phyloP scores from a whole-genome alignment of 2,113 vertebrate genomes.

The rabbit (Oryctolagus cuniculus) region DNA sequence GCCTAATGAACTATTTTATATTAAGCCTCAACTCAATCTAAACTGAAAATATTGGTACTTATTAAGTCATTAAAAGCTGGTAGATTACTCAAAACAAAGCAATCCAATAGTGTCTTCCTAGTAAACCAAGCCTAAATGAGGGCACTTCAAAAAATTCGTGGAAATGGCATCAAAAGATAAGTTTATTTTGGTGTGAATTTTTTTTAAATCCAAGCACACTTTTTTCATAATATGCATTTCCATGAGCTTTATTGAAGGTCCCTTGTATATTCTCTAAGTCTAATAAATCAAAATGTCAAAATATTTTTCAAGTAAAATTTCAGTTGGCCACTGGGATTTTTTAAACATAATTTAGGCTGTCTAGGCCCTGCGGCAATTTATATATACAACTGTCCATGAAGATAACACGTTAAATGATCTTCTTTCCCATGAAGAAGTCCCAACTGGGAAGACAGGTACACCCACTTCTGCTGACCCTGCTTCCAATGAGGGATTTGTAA shows the following conservation, averaged over 20 bases:
- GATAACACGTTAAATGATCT: conserved; percentile 58
- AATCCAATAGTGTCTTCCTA: not conserved
- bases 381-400: conserved; percentile 51
- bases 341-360: conserved; percentile 19
- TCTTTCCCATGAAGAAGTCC: conserved; percentile 51
- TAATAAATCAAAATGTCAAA: conserved; percentile 41
- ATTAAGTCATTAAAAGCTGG: not conserved
- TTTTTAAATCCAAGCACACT: no score
- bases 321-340: not conserved
- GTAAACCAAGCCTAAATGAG: not conserved
- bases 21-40: conserved; percentile 33
- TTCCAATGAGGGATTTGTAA: conserved; percentile 28
- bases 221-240: no score
- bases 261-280: not conserved
- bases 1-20: conserved; percentile 7
- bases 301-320: conserved; percentile 19
- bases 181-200: no score
- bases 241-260: no score
- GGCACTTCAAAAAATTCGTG: no score
- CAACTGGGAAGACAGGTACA: conserved; percentile 74
- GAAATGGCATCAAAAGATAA: no score
- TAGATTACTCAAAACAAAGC: not conserved
- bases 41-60: conserved; percentile 12
- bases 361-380: not conserved
- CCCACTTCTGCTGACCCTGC: conserved; percentile 47